Base-by-base conservation (phyloP, 2,113 vertebrate genomes). In the Lampris megalopsis region DNA sequence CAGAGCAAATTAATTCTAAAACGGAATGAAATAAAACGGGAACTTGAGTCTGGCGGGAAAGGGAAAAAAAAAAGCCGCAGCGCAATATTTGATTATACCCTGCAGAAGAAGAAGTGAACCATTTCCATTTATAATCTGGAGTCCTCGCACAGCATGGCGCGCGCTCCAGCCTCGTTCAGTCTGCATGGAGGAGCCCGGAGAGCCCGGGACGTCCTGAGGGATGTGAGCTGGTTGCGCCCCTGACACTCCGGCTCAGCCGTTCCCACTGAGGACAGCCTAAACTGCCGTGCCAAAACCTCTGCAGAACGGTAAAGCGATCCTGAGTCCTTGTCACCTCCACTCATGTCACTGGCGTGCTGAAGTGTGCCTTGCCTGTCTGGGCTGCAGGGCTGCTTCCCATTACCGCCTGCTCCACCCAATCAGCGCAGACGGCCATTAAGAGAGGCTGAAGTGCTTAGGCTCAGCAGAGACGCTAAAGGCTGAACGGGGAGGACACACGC, bases 301-400 rank as follows among this genome's bases (percentile, higher is more conserved):
- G 78, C 88, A 87, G 88, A 93, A 88, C 70, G 88, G 91, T 93
- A 93, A 94, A 94, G 88, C 77, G 92, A 92, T 93, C 92, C 86
- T 52, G 85, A 86, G 90, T 86, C 88, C 86, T 78, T 93, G 91
- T 94, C 92, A 91, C 90, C 87, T 91, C 79, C 90, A 89, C 87
- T 94, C 91, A 94, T 76, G 90, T 93, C 93, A 92, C 11, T 58
- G 87, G 73, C 79, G 66, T 61, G 83, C 79, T 84, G 86, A 88
- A 88, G 91, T 87, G 90, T 82, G 86, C 77, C 88, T 73, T 86
- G 59, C 63, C 79, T 77, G 78, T 84, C 89, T 83, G 84, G 78
- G 67, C 75, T 63, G 65, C 50, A 1, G 52, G 88, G 83, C 91
- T 93, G 92, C 86, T 91, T 90, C 88, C 88, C 80, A 93, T 92